Conservation (phyloP, 92 coral and sea anemone genomes). For the Heliopora coerulea region DNA sequence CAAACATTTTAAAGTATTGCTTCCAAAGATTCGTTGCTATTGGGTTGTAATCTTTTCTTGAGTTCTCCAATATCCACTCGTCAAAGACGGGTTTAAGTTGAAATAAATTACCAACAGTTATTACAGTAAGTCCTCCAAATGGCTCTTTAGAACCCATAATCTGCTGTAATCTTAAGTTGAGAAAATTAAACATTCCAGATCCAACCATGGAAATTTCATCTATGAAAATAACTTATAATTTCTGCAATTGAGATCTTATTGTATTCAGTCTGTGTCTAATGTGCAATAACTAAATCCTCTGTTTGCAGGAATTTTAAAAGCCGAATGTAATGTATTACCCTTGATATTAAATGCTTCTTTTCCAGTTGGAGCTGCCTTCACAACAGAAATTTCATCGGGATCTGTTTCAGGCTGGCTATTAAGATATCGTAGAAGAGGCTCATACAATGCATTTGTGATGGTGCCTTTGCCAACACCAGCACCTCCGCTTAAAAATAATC, state of each 20-base stretch:
- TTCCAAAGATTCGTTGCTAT: conserved; percentile 59
- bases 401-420: conserved; percentile 40
- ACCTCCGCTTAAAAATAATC: conserved; percentile 41
- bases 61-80: too few relatives aligned
- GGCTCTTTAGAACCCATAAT: too few relatives aligned
- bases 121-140: too few relatives aligned
- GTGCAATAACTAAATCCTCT: conserved; percentile 56
- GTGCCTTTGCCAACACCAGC: conserved; percentile 66
- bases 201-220: too few relatives aligned
- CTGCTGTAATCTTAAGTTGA: too few relatives aligned
- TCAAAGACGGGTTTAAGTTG: too few relatives aligned
- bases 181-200: too few relatives aligned
- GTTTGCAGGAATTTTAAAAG: conserved; percentile 35
- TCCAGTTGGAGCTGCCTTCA: conserved; percentile 44
- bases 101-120: too few relatives aligned
- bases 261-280: conserved; percentile 61
- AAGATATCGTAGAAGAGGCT: conserved; percentile 41
- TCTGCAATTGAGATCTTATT: conserved; percentile 43
- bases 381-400: conserved; percentile 42
- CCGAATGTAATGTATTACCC: conserved; percentile 52
- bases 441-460: conserved; percentile 67
- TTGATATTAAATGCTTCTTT: conserved; percentile 23
- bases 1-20: conserved; percentile 50
- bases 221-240: too few relatives aligned
- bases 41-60: conserved; percentile 42